phyloP scores from a whole-genome alignment of 2,888 invertebrate species.

The Hyles lineata region DNA sequence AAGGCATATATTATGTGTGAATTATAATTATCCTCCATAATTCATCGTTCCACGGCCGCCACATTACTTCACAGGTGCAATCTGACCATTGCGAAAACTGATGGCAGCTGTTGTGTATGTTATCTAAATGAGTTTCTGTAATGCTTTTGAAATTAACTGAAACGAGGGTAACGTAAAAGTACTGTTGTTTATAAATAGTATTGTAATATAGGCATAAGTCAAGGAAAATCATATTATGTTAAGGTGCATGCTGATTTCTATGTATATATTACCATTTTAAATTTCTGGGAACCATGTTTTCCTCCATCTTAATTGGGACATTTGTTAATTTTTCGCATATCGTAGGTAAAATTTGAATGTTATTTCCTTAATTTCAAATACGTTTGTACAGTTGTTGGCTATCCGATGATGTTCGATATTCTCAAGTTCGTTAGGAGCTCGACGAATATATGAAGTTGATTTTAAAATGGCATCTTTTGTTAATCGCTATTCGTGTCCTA shows the following conservation, averaged over 20 bases:
- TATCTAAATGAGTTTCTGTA: slow-evolving; percentile 25
- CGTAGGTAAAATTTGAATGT: too few relatives aligned
- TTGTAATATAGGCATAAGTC: background rate
- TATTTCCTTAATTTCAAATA: too few relatives aligned
- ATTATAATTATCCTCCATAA: too few relatives aligned
- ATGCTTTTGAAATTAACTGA: slow-evolving; percentile 17
- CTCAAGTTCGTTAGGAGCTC: too few relatives aligned
- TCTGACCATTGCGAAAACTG: slow-evolving; percentile 28
- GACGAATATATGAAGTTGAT: too few relatives aligned
- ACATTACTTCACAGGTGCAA: slow-evolving; percentile 17
- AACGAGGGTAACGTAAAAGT: slow-evolving; percentile 26
- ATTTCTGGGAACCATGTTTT: background rate
- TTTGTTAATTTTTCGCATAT: too few relatives aligned
- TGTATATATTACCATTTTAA: background rate
- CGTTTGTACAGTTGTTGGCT: too few relatives aligned
- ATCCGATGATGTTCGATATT: too few relatives aligned
- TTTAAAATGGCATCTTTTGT: too few relatives aligned
- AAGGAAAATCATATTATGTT: background rate
- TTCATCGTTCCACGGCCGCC: background rate
- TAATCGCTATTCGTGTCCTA: too few relatives aligned
- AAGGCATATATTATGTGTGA: background rate
- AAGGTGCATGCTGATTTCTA: background rate
- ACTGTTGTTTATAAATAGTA: slow-evolving; percentile 14
- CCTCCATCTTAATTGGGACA: too few relatives aligned
- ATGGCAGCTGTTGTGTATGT: slow-evolving; percentile 15